Conservation (phyloP, 2,888 invertebrate genomes). For the Timema podura region DNA sequence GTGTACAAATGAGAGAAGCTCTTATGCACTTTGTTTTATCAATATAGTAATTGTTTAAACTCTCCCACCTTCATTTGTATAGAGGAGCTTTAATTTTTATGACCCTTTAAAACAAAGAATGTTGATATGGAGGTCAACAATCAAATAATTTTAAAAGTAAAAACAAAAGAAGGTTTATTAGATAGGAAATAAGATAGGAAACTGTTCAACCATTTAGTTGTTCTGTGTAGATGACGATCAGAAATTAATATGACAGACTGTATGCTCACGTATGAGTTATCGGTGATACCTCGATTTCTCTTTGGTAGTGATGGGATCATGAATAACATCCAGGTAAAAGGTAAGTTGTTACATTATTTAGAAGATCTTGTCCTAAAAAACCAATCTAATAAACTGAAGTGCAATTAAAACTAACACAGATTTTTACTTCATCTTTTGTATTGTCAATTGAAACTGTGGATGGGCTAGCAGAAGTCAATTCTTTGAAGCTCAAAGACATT, state of each 20-base stretch:
- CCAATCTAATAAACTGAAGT: too few relatives aligned
- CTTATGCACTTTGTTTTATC: too few relatives aligned
- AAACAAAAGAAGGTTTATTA: constrained; percentile 5
- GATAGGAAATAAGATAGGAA: neutral
- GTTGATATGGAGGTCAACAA: neutral
- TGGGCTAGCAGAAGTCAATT: too few relatives aligned
- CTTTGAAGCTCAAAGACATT: too few relatives aligned
- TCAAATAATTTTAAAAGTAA: neutral
- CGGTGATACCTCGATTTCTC: neutral
- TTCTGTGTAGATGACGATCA: too few relatives aligned
- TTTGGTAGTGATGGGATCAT: neutral
- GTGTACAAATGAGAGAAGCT: too few relatives aligned
- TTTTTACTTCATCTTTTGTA: too few relatives aligned
- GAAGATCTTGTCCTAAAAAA: too few relatives aligned
- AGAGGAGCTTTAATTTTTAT: neutral
- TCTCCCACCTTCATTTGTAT: neutral
- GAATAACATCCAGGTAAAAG: neutral
- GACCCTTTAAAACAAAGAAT: neutral
- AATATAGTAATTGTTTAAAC: too few relatives aligned
- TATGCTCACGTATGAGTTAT: neutral
- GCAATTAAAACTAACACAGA: too few relatives aligned
- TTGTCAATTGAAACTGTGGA: too few relatives aligned
- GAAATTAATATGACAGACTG: neutral
- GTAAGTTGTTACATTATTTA: neutral
- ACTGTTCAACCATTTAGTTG: too few relatives aligned